Percentiles rank a stretch among this genome's conserved stretches.
Conservation (phyloP, 1,140 invertebrate species). For the Drosophila baimaii region DNA sequence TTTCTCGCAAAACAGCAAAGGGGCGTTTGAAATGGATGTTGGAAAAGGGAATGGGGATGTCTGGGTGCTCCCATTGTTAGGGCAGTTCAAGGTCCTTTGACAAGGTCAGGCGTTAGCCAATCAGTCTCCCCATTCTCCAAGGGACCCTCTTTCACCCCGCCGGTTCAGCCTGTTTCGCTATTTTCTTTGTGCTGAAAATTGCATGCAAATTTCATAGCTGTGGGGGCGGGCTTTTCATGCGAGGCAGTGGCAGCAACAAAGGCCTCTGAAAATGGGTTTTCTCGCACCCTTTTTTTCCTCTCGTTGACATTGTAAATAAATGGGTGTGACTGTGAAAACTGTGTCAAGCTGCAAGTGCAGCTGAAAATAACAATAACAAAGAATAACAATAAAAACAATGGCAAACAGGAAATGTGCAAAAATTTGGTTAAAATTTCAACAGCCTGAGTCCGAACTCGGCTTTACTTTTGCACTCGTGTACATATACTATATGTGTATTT, state of each 20-base stretch:
- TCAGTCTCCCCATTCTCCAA: conserved; percentile 3
- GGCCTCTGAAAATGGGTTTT: conserved; percentile 14
- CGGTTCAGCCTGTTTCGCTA: background rate
- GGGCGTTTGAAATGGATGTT: conserved; percentile 40
- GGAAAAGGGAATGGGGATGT: conserved; percentile 11
- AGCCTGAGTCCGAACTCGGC: background rate
- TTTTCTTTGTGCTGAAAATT: conserved; percentile 52
- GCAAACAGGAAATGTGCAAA: conserved; percentile 71
- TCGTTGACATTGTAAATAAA: conserved; percentile 80
- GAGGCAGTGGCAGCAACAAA: conserved; percentile 37
- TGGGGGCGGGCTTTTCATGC: conserved; percentile 43
- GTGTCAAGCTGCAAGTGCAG: conserved; percentile 75
- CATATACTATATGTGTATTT: conserved; percentile 20
- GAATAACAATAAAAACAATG: conserved; percentile 45
- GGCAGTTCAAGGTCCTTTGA: conserved; percentile 60
- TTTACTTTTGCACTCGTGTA: conserved; percentile 35
- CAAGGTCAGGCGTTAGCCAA: conserved; percentile 59
- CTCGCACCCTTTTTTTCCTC: background rate
- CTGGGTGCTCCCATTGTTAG: conserved; percentile 18
- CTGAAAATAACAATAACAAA: conserved; percentile 9
- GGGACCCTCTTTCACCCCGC: conserved; percentile 1
- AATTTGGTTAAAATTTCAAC: conserved; percentile 76
- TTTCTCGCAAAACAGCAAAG: conserved; percentile 48
- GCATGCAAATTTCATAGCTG: conserved; percentile 72
- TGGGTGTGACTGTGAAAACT: conserved; percentile 72